Conservation (phyloP, 2,888 invertebrate genomes). For the Noctua pronuba region DNA sequence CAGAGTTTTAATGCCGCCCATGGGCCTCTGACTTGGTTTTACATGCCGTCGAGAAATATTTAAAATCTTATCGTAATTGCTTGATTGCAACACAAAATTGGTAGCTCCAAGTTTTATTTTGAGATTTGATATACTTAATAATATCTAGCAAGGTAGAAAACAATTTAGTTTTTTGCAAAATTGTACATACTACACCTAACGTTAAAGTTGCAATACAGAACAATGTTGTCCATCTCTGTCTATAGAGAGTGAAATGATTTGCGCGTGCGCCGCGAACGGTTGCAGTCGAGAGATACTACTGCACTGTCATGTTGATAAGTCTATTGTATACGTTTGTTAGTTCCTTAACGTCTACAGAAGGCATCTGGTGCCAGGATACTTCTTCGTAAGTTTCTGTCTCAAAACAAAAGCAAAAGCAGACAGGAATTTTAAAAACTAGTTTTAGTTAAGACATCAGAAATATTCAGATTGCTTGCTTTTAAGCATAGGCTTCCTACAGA, state of each 20-base stretch:
- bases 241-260: conserved; percentile 89
- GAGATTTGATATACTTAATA: not conserved
- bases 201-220: not conserved
- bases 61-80: not conserved
- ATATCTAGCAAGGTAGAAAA: not conserved
- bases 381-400: not conserved
- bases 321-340: conserved; percentile 5
- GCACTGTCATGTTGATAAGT: conserved; percentile 32
- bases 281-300: conserved; percentile 70
- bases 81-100: not conserved
- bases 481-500: not conserved
- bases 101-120: not conserved
- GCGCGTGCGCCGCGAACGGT: conserved; percentile 74
- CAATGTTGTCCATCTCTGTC: conserved; percentile 77
- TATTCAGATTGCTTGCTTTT: not conserved
- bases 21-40: no score
- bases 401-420: not conserved
- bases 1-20: no score
- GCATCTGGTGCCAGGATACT: not conserved
- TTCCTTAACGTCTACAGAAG: not conserved
- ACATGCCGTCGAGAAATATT: no score
- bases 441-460: not conserved
- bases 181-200: not conserved
- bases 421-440: not conserved
- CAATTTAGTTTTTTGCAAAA: not conserved